Base-by-base conservation (phyloP, 2,113 vertebrate species). In the Holacanthus passer region DNA sequence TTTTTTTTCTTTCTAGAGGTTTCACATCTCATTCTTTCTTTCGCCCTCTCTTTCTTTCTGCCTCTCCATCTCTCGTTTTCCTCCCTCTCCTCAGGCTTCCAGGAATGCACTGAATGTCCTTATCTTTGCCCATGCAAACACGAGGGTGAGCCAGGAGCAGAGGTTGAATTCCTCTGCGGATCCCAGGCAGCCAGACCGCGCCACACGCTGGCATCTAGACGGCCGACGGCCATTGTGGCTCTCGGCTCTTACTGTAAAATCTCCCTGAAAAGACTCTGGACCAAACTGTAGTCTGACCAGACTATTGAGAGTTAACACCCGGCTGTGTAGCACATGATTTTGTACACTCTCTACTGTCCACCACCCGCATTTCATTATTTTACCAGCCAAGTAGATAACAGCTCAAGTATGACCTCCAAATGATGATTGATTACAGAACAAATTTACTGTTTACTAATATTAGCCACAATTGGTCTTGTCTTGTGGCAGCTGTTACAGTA, bases 41-140 rank as follows among this genome's bases (percentile, higher is more conserved):
- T 65, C 63, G 29, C 45, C 20, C 20, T 63, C 47, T 68, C 32
- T 12, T 24, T 53, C 65, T 39, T 66, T 41, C 32, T 27, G 39
- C 27, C 53, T 47, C 62, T 58, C 52, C 27, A 31, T 52, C 73
- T 80, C 29, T 48, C 22, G 35, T 73, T 63, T 77, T 64, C 68
- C 64, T 68, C 66, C 67, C 73, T 81, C 74, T 69, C 64, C 20
- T 53, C 78, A 24, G 63, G 83, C 78, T 48, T 39, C 88, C 74
- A 88, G 89, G 92, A 94, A 94, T 93, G 91, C 85, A 66, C 56
- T 87, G 87, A 91, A 93, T 92, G 89, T 89, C 87, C 88, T 93
- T 91, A 93, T 94, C 92, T 92, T 75, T 82, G 89, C 83, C 90
- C 88, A 67, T 86, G 77, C 90, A 93, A 92, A 92, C 92, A 93